These are phyloP conservation scores for Plagodis dolabraria DNA, from an alignment of 2,888 invertebrate species.

Conservation along the genomic window DNA sequence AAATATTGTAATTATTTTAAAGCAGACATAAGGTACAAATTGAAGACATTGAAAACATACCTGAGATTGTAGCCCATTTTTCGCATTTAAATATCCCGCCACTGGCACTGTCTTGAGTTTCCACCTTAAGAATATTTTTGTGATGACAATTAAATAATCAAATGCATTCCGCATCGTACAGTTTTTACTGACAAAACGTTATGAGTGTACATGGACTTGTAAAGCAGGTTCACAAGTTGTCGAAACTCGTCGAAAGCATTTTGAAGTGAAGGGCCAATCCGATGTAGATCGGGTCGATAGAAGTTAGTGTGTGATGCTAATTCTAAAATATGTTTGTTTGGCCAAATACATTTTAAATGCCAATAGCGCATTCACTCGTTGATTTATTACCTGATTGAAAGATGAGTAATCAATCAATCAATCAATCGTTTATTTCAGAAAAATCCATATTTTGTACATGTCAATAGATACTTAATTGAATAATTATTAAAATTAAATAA, in stretches of 20 bases:
- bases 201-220: slow-evolving; percentile 41
- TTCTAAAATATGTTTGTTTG: slow-evolving; percentile 50
- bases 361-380: slow-evolving; percentile 12
- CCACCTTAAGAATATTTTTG: too few species aligned
- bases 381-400: background rate
- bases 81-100: too few species aligned
- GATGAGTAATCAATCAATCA: too few species aligned
- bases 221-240: slow-evolving; percentile 33
- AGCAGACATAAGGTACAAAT: too few species aligned
- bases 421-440: too few species aligned
- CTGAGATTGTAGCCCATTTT: too few species aligned
- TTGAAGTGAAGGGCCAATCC: slow-evolving; percentile 43
- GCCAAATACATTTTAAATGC: slow-evolving; percentile 57
- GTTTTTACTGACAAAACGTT: slow-evolving; percentile 22
- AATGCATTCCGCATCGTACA: slow-evolving; percentile 53
- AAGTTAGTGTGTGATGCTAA: slow-evolving; percentile 67
- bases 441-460: too few species aligned
- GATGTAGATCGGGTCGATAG: slow-evolving; percentile 76
- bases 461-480: too few species aligned
- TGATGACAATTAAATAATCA: slow-evolving; percentile 22
- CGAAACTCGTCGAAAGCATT: slow-evolving; percentile 38
- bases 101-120: too few species aligned
- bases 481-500: too few species aligned
- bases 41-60: too few species aligned
- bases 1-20: too few species aligned